Evolutionary conservation across 92 coral and sea anemone genomes (phyloP).

Genomic region (Metridium senile): DNA sequence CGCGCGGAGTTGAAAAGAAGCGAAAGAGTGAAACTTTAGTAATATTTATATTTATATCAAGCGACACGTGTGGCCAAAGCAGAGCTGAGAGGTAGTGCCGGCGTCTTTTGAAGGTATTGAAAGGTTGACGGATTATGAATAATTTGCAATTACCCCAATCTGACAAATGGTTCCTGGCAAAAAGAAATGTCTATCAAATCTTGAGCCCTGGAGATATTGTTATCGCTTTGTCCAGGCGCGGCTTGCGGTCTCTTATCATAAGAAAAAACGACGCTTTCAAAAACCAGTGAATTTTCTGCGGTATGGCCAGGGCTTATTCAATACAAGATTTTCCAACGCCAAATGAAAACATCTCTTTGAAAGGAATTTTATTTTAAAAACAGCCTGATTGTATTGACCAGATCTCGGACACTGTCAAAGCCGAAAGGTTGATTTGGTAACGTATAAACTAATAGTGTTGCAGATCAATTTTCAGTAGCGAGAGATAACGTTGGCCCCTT

Average conservation of each 20-base stretch:
- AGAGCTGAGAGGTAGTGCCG: background rate
- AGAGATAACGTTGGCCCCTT: background rate
- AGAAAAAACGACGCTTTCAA: background rate
- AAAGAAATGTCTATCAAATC: slow-evolving; percentile 11
- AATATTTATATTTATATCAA: background rate
- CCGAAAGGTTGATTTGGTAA: too few relatives aligned
- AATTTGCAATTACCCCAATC: slow-evolving; percentile 19
- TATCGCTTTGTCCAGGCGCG: slow-evolving; percentile 8
- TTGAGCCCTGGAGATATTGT: slow-evolving; percentile 6
- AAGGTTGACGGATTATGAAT: slow-evolving; percentile 12
- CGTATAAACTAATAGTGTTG: too few relatives aligned
- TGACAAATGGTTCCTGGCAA: slow-evolving; percentile 11
- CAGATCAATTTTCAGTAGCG: background rate
- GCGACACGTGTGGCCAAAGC: slow-evolving; percentile 15
- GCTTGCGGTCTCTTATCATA: slow-evolving; percentile 11
- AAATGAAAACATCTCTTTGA: background rate
- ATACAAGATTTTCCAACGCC: background rate
- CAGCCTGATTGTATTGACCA: background rate
- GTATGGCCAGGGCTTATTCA: background rate
- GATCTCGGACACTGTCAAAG: background rate
- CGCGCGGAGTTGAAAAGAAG: background rate
- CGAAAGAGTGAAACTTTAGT: background rate
- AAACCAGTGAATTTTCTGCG: background rate
- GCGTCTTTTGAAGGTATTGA: slow-evolving; percentile 7
- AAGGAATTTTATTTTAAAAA: background rate